A percentile compares a stretch with the other conserved stretches of the same genome.
These are phyloP conservation scores for Gallirallus australis DNA, from an alignment of 2,797 vertebrate species.

Conservation along the genomic window DNA sequence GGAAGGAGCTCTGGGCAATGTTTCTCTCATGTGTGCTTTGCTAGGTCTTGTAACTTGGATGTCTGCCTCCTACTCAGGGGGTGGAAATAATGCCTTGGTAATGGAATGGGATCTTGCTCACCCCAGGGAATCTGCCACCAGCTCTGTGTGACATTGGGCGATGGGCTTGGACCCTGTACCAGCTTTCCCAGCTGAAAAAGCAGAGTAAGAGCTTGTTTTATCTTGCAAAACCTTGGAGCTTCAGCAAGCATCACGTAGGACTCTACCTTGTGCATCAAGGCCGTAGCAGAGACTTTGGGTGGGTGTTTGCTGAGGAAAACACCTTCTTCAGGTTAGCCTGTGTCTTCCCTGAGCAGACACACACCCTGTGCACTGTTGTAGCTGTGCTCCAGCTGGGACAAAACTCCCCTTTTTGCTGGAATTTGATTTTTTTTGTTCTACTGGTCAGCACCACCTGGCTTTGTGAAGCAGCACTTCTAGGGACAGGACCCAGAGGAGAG, in stretches of 20 bases:
- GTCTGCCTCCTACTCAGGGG: not conserved
- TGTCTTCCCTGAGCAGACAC: not conserved
- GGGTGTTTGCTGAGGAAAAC: not conserved
- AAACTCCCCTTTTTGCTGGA: not conserved
- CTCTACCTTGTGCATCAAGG: no score
- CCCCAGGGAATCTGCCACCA: not conserved
- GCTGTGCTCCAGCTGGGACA: not conserved
- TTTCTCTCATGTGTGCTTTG: fast-evolving
- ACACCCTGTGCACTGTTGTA: fast-evolving
- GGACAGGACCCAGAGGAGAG: not conserved
- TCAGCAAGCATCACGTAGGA: no score
- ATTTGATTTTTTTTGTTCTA: not conserved
- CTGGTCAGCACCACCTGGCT: not conserved
- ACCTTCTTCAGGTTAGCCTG: not conserved
- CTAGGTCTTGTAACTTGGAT: not conserved
- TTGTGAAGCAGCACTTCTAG: fast-evolving
- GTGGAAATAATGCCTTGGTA: not conserved
- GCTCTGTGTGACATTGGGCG: not conserved
- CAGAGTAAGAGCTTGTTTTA: not conserved
- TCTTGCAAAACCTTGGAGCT: not conserved
- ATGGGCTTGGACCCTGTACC: fast-evolving
- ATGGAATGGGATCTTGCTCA: not conserved
- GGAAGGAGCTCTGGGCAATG: not conserved
- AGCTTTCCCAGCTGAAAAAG: not conserved
- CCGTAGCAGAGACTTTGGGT: not conserved